Base-by-base conservation (phyloP, 2,888 invertebrate genomes). In the Nemoura dubitans region DNA sequence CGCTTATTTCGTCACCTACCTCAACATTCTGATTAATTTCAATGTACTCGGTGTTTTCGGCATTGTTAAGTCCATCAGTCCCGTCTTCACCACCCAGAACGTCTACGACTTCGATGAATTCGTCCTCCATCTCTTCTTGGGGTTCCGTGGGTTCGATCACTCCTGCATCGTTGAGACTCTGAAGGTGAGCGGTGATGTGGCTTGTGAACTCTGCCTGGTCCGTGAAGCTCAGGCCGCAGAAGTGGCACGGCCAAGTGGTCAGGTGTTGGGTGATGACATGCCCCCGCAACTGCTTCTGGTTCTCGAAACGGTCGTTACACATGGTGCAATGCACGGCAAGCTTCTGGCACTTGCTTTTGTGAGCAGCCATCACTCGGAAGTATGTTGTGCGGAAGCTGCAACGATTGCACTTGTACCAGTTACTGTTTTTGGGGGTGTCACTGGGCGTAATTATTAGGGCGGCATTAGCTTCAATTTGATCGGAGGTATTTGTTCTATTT, bases 171-270 rank as follows among this genome's bases (percentile, higher is more conserved):
- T 10, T 21, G 59, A 21, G 59, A 10, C n/a, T 86, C 80, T 28
- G 26, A 16, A 87, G 77, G 86, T 89, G 88, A 21, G 77, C 87
- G 27, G 87, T 86, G 85, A 88, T 85, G 85, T 89, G 89, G 10
- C 86, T 59, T 25, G 87, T 88, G 29, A 87, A 89, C 36, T 88
- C 87, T 16, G 43, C 27, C 86, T 88, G 88, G 77, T 88, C 86
- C 27, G 84, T 86, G 78, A 89, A 89, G 7, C 28, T 82, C n/a
- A 26, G 29, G 36, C 78, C 30, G 59, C 87, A 88, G 78, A 86
- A 78, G 82, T 88, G 85, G 30, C 82, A 86, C 7, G 86, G 86
- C 85, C 86, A 87, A 42, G 85, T 86, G 25, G 85, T n/a, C 26
- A 87, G 30, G 30, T 87, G 85, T 26, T 82, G 76, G 16, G 29